Conservation (phyloP, 2,113 vertebrate genomes). For the Cinclus cinclus region DNA sequence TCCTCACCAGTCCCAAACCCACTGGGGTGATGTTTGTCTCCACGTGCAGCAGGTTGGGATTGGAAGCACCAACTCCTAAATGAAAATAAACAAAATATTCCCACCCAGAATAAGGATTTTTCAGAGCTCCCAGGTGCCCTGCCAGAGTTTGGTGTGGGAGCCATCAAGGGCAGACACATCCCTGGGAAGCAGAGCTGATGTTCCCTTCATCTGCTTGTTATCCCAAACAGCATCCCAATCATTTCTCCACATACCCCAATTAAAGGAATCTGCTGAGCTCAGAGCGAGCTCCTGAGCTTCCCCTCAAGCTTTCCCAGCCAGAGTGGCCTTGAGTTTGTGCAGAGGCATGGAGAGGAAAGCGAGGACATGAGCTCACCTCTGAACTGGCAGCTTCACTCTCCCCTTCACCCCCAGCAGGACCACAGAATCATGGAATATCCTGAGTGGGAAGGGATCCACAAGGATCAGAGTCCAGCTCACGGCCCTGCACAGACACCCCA, state of each 20-base stretch:
- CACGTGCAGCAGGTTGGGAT: not conserved
- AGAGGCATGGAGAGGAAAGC: not conserved
- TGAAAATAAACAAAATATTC: not conserved
- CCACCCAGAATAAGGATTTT: not conserved
- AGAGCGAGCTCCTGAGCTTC: not conserved
- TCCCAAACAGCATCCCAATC: not conserved
- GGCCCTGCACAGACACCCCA: not conserved
- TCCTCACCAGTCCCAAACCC: not conserved
- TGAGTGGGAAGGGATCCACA: not conserved
- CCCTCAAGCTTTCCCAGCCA: not conserved
- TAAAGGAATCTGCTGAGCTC: not conserved
- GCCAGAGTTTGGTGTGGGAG: not conserved
- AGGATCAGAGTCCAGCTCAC: not conserved
- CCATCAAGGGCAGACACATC: not conserved
- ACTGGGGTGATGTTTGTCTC: not conserved
- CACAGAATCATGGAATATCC: not conserved
- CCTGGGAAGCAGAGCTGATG: not conserved
- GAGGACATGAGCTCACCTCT: not conserved
- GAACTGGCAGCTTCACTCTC: not conserved
- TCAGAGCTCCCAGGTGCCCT: not conserved
- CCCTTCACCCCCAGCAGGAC: not conserved
- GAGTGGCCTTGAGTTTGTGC: not conserved
- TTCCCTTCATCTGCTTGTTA: not conserved
- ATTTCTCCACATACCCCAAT: not conserved
- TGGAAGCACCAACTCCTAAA: not conserved